Evolutionary conservation across 2,797 vertebrate genomes (phyloP).

Genomic region (Momotus momota): DNA sequence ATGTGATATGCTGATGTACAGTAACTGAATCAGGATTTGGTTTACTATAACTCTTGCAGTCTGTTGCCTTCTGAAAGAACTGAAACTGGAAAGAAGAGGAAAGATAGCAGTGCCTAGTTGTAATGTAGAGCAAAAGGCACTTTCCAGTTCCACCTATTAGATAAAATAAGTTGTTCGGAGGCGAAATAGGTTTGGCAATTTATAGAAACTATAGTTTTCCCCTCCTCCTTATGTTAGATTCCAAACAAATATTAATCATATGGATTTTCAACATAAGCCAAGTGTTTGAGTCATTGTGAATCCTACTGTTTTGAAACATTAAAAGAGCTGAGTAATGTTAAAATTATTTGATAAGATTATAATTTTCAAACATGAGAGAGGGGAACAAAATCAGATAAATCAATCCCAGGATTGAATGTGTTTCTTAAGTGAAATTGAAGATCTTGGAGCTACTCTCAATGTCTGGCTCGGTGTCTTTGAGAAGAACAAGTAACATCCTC

Average conservation of each 20-base stretch:
- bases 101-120: not conserved
- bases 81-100: not conserved
- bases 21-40: not conserved
- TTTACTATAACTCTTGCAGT: not conserved
- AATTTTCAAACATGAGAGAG: not conserved
- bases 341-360: not conserved
- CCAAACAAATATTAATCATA: conserved; percentile 47
- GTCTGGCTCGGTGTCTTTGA: not conserved
- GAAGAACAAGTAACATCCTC: not conserved
- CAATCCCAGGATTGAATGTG: not conserved
- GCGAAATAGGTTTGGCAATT: not conserved
- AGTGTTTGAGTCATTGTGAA: conserved; percentile 43
- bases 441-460: not conserved
- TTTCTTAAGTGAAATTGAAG: conserved; percentile 6
- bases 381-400: not conserved
- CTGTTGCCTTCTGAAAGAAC: not conserved
- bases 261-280: not conserved
- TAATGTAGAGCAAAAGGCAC: not conserved
- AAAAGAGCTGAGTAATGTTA: conserved; percentile 37
- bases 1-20: not conserved
- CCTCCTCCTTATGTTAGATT: not conserved
- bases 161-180: not conserved
- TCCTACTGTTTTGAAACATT: conserved; percentile 30
- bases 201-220: not conserved
- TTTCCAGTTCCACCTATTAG: not conserved